Base-by-base conservation (phyloP, 1,140 invertebrate genomes). In the Bicyclus anynana region DNA sequence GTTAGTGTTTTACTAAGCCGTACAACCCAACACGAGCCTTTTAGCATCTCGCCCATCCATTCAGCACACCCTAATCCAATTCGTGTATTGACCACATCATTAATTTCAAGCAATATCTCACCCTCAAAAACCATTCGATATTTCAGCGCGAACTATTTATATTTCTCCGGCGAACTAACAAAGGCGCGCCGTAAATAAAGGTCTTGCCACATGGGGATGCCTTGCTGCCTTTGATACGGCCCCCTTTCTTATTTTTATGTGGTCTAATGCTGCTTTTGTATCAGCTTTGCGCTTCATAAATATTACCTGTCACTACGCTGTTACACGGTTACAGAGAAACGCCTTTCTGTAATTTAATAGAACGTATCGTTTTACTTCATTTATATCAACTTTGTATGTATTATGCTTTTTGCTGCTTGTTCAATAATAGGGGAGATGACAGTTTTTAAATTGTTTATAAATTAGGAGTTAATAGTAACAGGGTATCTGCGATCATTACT, bases 61-160 rank as follows among this genome's bases (percentile, higher is more conserved):
- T 74, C 67, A 67, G n/a, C 59, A 63, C 49, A 66, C 80, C 74
- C 69, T 81, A 80, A 82, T 80, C 76, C 78, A 81, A 84, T 84
- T 64, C 59, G 50, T 77, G 72, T 80, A 65, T 70, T 84, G 84
- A 87, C 84, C 84, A 84, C 77, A 77, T 85, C 84, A 87, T 87
- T 87, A 85, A 85, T 87, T 83, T 73, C 75, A 74, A 75, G 79
- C 83, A 74, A 80, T 81, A 86, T 83, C 72, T 72, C 80, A 78
- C 82, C 79, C 82, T 72, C 74, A 73, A 74, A 80, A 82, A 72
- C 72, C 74, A 67, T 73, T 71, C 74, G 70, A 84, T 84, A 80
- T 80, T 84, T 86, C 80, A 77, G 56, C 72, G 74, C 48, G 74
- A 79, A 84, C 82, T 87, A 84, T 87, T 85, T 87, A 87, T 87